Evolutionary conservation across 2,113 vertebrate genomes (phyloP).

Genomic region (Catharus minimus): DNA sequence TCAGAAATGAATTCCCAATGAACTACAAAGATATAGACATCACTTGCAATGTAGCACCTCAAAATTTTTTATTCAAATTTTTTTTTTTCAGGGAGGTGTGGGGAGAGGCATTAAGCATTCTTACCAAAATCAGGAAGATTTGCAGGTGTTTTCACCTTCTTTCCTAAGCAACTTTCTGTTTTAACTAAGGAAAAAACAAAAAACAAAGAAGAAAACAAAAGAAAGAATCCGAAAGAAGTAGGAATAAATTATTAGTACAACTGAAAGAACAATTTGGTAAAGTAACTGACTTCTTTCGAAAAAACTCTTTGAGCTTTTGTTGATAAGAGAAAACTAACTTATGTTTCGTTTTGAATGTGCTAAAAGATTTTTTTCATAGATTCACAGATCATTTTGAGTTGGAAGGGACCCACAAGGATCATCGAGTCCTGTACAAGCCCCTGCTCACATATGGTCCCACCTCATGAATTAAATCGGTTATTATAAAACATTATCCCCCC

Average conservation of each 20-base stretch:
- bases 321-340: neutral
- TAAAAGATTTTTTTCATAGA: neutral
- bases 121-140: constrained; percentile 42
- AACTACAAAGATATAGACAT: neutral
- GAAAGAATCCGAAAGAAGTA: neutral
- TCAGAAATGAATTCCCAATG: neutral
- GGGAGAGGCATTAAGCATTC: neutral
- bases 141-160: neutral
- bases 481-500: neutral
- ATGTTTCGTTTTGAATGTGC: neutral
- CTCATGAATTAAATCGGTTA: neutral
- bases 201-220: neutral
- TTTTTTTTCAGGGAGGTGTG: neutral
- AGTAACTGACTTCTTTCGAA: neutral
- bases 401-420: neutral
- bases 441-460: neutral
- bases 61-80: neutral
- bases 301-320: neutral
- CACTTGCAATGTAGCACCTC: neutral
- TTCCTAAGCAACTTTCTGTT: neutral
- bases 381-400: neutral
- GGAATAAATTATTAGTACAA: neutral
- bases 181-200: neutral
- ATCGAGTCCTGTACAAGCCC: neutral
- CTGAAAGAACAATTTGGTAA: neutral